These are phyloP conservation scores for Brachyalestes nurse DNA, from an alignment of 2,797 vertebrate genomes.

Conservation along the genomic window DNA sequence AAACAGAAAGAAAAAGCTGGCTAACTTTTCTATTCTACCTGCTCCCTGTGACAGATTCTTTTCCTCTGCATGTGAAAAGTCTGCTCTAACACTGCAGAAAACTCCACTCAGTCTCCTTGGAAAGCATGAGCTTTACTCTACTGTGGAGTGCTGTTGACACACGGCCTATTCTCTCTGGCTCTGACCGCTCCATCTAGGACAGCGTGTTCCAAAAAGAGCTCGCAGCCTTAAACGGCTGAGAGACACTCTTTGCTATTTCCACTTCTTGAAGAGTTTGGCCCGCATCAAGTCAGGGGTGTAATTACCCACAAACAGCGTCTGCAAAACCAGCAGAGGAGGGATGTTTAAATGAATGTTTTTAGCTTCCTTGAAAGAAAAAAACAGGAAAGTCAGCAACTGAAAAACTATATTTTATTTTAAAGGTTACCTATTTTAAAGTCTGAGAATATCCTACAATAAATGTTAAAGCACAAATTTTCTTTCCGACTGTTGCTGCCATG, in stretches of 20 bases:
- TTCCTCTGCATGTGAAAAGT: not conserved
- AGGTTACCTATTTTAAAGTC: not conserved
- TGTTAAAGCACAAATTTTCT: not conserved
- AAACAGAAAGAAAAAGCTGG: not conserved
- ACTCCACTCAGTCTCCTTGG: constrained; percentile 8
- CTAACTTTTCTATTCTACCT: not conserved
- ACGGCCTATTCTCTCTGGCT: constrained; percentile 22
- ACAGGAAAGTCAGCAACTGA: constrained; percentile 44
- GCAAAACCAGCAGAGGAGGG: constrained; percentile 59
- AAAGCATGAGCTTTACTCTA: not conserved
- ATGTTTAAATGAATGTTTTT: constrained; percentile 52
- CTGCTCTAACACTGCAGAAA: not conserved
- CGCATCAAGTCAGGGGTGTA: constrained; percentile 65
- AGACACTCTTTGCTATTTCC: constrained; percentile 60
- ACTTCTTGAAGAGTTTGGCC: constrained; percentile 67
- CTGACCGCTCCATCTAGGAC: constrained; percentile 52
- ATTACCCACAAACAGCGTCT: constrained; percentile 69
- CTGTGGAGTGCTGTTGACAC: constrained; percentile 6
- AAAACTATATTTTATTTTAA: constrained; percentile 48
- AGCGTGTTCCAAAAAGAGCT: constrained; percentile 55
- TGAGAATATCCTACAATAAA: constrained; percentile 1
- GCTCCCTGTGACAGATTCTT: not conserved
- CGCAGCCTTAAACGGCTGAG: constrained; percentile 41
- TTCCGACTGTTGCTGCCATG: not conserved
- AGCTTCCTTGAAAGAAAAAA: constrained; percentile 46